Base-by-base conservation (phyloP, 2,888 invertebrate species). In the Dendrolimus houi region DNA sequence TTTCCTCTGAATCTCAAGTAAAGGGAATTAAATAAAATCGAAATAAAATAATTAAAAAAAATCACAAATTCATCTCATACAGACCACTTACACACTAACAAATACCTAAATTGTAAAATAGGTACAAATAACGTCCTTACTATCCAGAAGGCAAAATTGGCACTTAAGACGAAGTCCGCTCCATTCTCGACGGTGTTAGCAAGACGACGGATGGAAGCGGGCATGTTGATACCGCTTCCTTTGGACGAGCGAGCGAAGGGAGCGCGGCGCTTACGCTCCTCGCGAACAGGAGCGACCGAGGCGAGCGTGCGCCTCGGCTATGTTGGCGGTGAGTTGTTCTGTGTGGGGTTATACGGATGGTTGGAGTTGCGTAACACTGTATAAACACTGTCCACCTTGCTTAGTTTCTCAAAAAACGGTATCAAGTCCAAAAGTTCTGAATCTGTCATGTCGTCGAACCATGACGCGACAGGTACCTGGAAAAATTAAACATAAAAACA, bases 371-470 rank as follows among this genome's bases (percentile, higher is more conserved):
- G 96, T 87, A 98, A 92, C 91, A 97, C 96, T 84, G 96, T 96
- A 92, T 98, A 99, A 69, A 99, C 98, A 92, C 97, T 97, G 89
- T 99, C 98, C 81, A 97, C 97, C 92, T 96, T 97, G 91, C 98
- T 97, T 72, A 99, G 93, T 86, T 97, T 96, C 91, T 99, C 99
- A 90, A 99, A 97, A 89, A 99, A 97, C 72, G 99, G 99, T 87
- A 99, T 96, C 83, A 99, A 93, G 92, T 99, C 99, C 79, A 98
- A 93, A 67, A 99, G 93, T 91, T 99, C 99, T 62, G 97, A 96
- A 91, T 99, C 99, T 77, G 96, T 95, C 94, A 97, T 97, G 91
- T 99, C 99, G 91, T 99, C 99, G 91, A 99, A 99, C 99, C 99
- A 99, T 67, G 99, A 99, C 81, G 97, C 97, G 68, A 99, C 99